These are phyloP conservation scores for Drosophila kanapiae DNA, from an alignment of 1,140 invertebrate species.

Conservation along the genomic window DNA sequence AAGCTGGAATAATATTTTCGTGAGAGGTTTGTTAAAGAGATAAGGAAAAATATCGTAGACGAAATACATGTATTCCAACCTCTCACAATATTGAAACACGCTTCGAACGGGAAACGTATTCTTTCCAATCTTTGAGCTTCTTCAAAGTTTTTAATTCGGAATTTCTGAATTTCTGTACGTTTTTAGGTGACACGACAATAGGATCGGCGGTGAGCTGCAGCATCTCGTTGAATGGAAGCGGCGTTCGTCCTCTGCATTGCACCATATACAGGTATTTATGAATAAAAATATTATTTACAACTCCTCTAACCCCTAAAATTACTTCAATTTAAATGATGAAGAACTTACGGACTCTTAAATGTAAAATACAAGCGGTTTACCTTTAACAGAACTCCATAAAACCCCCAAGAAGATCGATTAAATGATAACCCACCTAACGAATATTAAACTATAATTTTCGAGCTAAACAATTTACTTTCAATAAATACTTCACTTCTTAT, in stretches of 20 bases:
- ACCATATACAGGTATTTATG: constrained; percentile 86
- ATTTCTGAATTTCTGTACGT: constrained; percentile 27
- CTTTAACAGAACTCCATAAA: background rate
- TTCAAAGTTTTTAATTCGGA: background rate
- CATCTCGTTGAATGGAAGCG: constrained; percentile 92
- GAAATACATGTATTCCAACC: constrained; percentile 33
- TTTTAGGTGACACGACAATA: constrained; percentile 90
- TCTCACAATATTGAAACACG: constrained; percentile 17
- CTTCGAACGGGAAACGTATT: constrained; percentile 4
- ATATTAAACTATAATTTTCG: too few relatives aligned
- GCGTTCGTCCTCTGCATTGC: constrained; percentile 93
- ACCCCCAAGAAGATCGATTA: background rate
- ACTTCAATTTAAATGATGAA: too few relatives aligned
- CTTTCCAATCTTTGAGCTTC: background rate
- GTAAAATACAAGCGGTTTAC: background rate
- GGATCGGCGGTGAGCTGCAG: constrained; percentile 91
- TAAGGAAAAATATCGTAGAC: constrained; percentile 14
- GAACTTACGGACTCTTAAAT: too few relatives aligned
- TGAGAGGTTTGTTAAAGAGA: constrained; percentile 15
- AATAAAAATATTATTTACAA: background rate
- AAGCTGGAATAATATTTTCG: constrained; percentile 9
- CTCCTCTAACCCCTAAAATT: background rate
- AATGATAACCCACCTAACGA: too few relatives aligned
- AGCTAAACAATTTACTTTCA: too few relatives aligned
- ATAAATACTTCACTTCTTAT: background rate